Evolutionary conservation across 2,888 invertebrate species (phyloP).

Genomic region (Drosophila ochracea): DNA sequence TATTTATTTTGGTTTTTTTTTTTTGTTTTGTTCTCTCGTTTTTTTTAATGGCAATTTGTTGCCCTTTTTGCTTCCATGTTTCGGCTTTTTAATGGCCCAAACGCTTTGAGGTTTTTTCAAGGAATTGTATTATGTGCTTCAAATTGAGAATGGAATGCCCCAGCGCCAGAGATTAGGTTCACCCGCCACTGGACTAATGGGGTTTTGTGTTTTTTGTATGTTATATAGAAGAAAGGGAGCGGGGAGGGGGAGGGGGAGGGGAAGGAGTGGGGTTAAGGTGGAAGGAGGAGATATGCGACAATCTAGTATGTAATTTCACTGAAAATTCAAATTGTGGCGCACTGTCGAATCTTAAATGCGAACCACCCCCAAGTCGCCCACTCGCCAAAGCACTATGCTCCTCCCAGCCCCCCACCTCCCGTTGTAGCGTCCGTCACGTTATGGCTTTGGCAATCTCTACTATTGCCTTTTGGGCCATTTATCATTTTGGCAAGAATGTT

Average conservation of each 20-base stretch:
- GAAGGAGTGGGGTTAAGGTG: not conserved
- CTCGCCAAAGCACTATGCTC: not conserved
- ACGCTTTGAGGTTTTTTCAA: conserved; percentile 47
- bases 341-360: conserved; percentile 60
- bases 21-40: not conserved
- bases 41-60: conserved; percentile 59
- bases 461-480: conserved; percentile 67
- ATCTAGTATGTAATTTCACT: conserved; percentile 26
- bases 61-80: conserved; percentile 41
- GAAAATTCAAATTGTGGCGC: conserved; percentile 65
- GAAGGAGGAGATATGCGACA: not conserved
- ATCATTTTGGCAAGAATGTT: conserved; percentile 75
- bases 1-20: not conserved
- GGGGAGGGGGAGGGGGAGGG: too few relatives aligned
- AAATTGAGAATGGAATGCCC: conserved; percentile 35
- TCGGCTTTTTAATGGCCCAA: conserved; percentile 37
- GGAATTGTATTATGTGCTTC: conserved; percentile 32
- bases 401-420: too few relatives aligned
- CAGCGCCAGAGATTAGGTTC: conserved; percentile 43
- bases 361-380: conserved; percentile 24
- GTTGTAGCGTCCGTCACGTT: conserved; percentile 1
- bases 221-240: not conserved
- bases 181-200: conserved; percentile 20
- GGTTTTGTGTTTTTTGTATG: not conserved
- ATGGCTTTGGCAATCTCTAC: conserved; percentile 55